phyloP scores from a whole-genome alignment of 2,888 invertebrate species.

The Eurois occulta region DNA sequence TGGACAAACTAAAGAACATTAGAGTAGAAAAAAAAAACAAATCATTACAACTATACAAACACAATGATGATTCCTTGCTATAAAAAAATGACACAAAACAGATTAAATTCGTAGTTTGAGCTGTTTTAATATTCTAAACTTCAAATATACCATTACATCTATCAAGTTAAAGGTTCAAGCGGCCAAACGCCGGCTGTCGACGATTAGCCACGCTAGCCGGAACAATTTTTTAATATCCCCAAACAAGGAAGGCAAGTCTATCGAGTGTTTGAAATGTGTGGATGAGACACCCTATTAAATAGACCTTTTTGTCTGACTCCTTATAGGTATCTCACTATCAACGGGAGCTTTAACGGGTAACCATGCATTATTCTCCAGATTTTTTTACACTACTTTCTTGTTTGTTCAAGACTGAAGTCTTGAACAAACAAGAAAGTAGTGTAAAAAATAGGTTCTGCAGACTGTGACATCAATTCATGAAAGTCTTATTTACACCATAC shows the following conservation, averaged over 20 bases:
- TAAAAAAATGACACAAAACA: background rate
- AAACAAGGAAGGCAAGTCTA: constrained; percentile 86
- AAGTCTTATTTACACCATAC: background rate
- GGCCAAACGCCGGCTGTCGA: constrained; percentile 83
- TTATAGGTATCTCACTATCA: background rate
- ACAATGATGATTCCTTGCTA: background rate
- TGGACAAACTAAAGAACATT: background rate
- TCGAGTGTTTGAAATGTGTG: constrained; percentile 74
- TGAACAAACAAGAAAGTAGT: too few relatives aligned
- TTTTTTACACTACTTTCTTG: background rate
- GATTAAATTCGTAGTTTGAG: background rate
- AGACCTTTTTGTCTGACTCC: background rate
- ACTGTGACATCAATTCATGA: background rate
- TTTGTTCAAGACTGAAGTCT: background rate
- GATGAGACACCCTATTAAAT: constrained; percentile 66
- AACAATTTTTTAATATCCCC: constrained; percentile 90
- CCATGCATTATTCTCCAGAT: background rate
- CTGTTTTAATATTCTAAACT: constrained; percentile 66
- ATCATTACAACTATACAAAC: background rate
- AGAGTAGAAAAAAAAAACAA: background rate
- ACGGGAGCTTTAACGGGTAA: background rate
- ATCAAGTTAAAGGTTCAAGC: constrained; percentile 64
- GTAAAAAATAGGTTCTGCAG: background rate
- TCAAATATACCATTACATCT: constrained; percentile 55
- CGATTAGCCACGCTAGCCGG: constrained; percentile 90